A percentile compares a stretch with the other conserved stretches of the same genome.
These are phyloP conservation scores for Fistularia tabacaria DNA, from an alignment of 2,797 vertebrate species.

Conservation along the genomic window DNA sequence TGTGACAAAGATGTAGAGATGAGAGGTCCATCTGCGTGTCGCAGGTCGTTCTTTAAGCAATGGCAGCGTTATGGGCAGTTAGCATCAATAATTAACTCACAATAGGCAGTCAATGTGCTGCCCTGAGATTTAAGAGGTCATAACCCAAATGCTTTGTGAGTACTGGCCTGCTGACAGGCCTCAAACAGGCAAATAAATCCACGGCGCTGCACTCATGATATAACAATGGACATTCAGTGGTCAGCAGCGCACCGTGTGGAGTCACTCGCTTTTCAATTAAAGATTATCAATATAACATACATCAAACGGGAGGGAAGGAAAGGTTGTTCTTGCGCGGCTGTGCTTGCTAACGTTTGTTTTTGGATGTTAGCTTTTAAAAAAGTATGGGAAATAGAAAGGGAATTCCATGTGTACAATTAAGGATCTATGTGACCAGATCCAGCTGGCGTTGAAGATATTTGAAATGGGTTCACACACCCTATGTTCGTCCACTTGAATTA, in stretches of 20 bases:
- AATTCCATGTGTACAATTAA: no score
- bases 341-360: no score
- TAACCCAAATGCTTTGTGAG: constrained; percentile 57
- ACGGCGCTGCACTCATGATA: constrained; percentile 14
- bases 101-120: constrained; percentile 66
- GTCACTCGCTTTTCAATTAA: neutral
- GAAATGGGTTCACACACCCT: no score
- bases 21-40: constrained; percentile 49
- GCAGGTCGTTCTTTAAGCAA: constrained; percentile 44
- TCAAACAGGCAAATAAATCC: constrained; percentile 59
- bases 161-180: constrained; percentile 41
- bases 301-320: no score
- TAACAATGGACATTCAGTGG: neutral
- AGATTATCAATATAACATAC: no score
- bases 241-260: no score
- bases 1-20: constrained; percentile 29
- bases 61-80: constrained; percentile 68
- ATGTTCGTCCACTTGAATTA: no score
- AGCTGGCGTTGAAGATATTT: no score
- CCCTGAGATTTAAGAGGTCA: constrained; percentile 67
- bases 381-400: no score
- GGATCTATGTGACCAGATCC: no score
- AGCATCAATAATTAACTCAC: constrained; percentile 75
- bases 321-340: no score
- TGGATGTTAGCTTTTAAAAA: no score